These are phyloP conservation scores for Spodoptera littoralis DNA, from an alignment of 2,888 invertebrate genomes.

Conservation along the genomic window DNA sequence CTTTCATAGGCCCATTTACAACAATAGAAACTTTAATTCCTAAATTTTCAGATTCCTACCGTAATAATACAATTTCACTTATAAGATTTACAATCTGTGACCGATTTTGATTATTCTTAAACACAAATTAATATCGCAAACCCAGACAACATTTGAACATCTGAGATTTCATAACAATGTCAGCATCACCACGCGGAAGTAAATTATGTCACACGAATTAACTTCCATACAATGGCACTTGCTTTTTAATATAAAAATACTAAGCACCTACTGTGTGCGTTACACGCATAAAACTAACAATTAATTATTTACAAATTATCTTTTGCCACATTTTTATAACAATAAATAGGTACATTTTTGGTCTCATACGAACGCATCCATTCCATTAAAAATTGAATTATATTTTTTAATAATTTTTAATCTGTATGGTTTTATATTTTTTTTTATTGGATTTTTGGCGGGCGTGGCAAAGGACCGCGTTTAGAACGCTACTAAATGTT, in stretches of 20 bases:
- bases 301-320: constrained; percentile 72
- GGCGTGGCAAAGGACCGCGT: constrained; percentile 75
- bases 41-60: constrained; percentile 45
- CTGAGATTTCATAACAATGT: constrained; percentile 70
- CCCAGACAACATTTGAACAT: constrained; percentile 54
- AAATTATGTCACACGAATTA: constrained; percentile 67
- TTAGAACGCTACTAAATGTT: constrained; percentile 76
- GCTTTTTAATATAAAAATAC: constrained; percentile 71
- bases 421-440: constrained; percentile 45
- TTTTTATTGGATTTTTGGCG: constrained; percentile 58
- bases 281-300: constrained; percentile 73
- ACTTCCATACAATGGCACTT: constrained; percentile 78
- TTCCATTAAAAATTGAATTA: constrained; percentile 68
- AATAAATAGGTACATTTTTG: constrained; percentile 61
- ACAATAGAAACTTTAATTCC: constrained; percentile 38
- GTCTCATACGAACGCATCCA: constrained; percentile 62
- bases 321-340: constrained; percentile 68
- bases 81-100: constrained; percentile 54
- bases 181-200: constrained; percentile 72
- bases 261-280: constrained; percentile 75
- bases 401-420: constrained; percentile 58
- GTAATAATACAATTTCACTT: constrained; percentile 57
- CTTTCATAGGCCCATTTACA: constrained; percentile 20
- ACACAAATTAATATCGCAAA: constrained; percentile 53
- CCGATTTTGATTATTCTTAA: constrained; percentile 44